Evolutionary conservation across 1,140 invertebrate species (phyloP), one percentile per base, ranked within the genome.

Genomic region (Pygmarrhopalites habei): DNA sequence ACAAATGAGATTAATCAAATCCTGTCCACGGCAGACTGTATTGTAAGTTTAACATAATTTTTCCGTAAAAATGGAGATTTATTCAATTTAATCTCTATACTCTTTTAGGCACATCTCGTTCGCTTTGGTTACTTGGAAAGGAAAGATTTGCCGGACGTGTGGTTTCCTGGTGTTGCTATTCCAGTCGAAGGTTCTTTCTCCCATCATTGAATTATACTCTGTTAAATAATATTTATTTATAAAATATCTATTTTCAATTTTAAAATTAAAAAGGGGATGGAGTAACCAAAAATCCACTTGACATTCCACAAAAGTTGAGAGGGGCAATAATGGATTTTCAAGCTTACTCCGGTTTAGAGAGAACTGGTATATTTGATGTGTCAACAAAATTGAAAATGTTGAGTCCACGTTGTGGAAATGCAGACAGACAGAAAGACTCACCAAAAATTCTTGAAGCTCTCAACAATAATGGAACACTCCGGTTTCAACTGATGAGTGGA

Each of bases 331-430:
- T 56, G 2, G 28, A 56, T 21, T 56, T 56, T 23, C 53, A 56
- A 56, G 14, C 7, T 10, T 56, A 56, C 23, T 28, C 53, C 19
- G 53, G 53, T 12, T 21, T 56, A 28, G 3, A 41, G 12, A 3
- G 7, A 10, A 56, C 53, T 39, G 53, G 53, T 3, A 19, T 3
- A 28, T 56, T 56, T 23, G 53, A 56, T 41, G 19, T n/a, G 4
- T 17, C 32, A 3, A 56, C 53, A 4, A 35, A 39, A 39, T 4
- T 35, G 5, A 56, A 56, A 41, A 56, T 56, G 26, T 10, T 21
- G 30, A 41, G 30, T 28, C 53, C 29, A 19, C 29, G 53, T 4
- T 56, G 53, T 56, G 53, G 53, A 5, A 56, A 56, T 39, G 3
- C n/a, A 19, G 53, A 56, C 21, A 39, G 39, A 28, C 5, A 10